Percentiles rank a stretch among this genome's conserved stretches.
These are phyloP conservation scores for Phaethornis superciliosus DNA, from an alignment of 2,113 vertebrate species.

Conservation along the genomic window DNA sequence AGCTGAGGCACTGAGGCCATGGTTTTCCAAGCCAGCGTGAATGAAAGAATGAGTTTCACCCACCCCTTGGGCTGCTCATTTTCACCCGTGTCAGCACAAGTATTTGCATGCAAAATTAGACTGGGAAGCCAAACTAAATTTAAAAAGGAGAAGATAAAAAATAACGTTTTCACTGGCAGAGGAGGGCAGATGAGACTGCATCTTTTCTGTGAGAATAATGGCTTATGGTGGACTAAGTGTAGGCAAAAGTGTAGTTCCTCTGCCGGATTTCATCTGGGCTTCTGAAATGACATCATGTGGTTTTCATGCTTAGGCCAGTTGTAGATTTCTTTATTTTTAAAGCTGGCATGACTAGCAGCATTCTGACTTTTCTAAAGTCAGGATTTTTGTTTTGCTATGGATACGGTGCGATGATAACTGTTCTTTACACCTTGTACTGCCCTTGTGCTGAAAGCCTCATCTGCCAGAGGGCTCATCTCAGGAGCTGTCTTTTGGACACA, in stretches of 20 bases:
- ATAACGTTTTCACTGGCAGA: background rate
- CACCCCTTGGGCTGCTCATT: conserved; percentile 30
- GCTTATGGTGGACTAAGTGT: background rate
- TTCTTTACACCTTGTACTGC: background rate
- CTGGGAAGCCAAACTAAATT: background rate
- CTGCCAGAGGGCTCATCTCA: background rate
- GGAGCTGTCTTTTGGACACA: background rate
- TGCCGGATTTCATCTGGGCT: background rate
- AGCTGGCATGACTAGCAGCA: background rate
- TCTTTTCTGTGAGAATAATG: background rate
- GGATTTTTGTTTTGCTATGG: background rate
- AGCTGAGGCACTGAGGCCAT: background rate
- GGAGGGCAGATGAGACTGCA: background rate
- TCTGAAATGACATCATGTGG: background rate
- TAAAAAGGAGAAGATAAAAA: background rate
- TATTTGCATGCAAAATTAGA: background rate
- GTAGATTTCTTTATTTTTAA: background rate
- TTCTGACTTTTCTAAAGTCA: background rate
- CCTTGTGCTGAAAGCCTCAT: background rate
- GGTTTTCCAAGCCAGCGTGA: background rate
- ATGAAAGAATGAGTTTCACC: background rate
- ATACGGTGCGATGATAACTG: rapidly evolving
- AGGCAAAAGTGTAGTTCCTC: background rate
- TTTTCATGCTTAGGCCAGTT: background rate
- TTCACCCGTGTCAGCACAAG: conserved; percentile 9